Conservation (phyloP, 2,797 vertebrate genomes). For the Halcyon chelicuti region DNA sequence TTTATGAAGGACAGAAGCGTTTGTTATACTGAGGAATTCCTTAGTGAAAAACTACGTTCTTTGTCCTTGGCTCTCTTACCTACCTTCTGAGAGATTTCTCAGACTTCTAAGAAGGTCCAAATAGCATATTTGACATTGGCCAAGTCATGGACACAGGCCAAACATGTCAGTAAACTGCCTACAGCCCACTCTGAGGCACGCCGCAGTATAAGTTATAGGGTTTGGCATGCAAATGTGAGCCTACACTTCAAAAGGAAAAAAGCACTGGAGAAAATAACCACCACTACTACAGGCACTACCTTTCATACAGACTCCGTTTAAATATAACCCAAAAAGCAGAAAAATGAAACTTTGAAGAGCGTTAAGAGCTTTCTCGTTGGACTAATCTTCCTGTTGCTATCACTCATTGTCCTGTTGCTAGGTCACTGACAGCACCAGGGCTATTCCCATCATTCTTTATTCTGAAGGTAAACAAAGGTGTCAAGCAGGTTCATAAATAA, state of each 20-base stretch:
- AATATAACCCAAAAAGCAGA: background rate
- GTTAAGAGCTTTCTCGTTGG: background rate
- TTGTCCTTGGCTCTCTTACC: background rate
- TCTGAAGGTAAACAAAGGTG: slow-evolving; percentile 17
- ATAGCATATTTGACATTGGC: background rate
- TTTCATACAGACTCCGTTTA: background rate
- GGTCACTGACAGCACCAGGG: background rate
- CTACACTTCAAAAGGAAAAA: background rate
- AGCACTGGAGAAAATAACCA: background rate
- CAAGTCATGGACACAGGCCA: background rate
- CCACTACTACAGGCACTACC: background rate
- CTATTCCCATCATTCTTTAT: background rate
- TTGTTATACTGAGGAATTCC: background rate
- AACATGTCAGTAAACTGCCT: background rate
- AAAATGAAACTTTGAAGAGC: background rate
- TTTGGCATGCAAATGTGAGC: background rate
- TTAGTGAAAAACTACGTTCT: background rate
- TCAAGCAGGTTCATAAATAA: background rate
- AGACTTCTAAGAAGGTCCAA: background rate
- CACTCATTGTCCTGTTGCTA: background rate
- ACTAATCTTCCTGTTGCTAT: background rate
- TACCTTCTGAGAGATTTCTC: background rate
- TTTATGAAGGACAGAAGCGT: background rate
- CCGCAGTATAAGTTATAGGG: background rate
- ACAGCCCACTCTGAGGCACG: background rate